A percentile compares a stretch with the other conserved stretches of the same genome.
phyloP scores from a whole-genome alignment of 64 coral and sea anemone species.

The Actinia equina region DNA sequence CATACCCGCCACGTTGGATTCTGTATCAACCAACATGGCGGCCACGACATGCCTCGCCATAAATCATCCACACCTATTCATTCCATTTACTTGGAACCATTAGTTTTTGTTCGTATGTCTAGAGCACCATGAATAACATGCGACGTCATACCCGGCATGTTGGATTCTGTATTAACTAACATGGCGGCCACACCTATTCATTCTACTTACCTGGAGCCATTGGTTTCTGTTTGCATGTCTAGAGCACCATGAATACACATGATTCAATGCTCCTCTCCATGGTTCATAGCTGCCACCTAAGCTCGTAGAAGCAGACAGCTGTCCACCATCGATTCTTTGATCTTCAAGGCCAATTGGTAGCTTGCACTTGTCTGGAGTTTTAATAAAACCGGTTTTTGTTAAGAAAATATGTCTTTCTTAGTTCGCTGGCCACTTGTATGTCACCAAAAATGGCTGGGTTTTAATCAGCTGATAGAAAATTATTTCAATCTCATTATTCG shows the following conservation, averaged over 20 bases:
- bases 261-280: constrained; percentile 41
- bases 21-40: too few species aligned
- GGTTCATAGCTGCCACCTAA: constrained; percentile 48
- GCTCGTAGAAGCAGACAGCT: constrained; percentile 46
- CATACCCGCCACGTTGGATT: too few species aligned
- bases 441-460: too few species aligned
- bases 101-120: constrained; percentile 44
- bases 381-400: background rate
- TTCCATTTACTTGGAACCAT: constrained; percentile 59
- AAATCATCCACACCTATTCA: too few species aligned
- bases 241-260: constrained; percentile 54
- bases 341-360: constrained; percentile 77
- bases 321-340: constrained; percentile 37
- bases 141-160: too few species aligned
- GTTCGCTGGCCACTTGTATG: too few species aligned
- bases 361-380: constrained; percentile 15
- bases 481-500: too few species aligned
- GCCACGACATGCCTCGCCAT: too few species aligned
- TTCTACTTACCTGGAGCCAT: constrained; percentile 66
- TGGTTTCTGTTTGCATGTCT: constrained; percentile 48
- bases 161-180: too few species aligned
- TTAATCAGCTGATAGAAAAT: too few species aligned
- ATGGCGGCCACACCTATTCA: background rate
- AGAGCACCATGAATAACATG: constrained; percentile 55
- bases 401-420: too few species aligned